Conservation (phyloP, 2,797 vertebrate genomes). For the Eulemur mongoz region DNA sequence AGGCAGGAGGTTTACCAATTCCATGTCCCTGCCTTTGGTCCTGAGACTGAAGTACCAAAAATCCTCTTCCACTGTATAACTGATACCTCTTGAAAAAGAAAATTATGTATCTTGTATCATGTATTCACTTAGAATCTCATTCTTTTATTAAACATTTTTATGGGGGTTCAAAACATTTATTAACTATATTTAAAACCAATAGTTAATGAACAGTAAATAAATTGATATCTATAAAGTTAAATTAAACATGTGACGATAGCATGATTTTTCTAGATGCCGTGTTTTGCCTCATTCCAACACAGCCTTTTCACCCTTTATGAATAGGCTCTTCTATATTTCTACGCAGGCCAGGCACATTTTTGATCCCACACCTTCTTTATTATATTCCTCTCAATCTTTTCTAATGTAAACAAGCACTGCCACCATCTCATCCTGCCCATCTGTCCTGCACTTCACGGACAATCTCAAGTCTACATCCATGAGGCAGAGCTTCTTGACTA, state of each 20-base stretch:
- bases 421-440: rapidly evolving
- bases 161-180: not conserved
- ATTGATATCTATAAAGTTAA: not conserved
- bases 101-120: not conserved
- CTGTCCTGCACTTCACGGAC: not conserved
- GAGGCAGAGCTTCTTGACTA: not conserved
- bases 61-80: not conserved
- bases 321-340: not conserved
- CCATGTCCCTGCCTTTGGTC: not conserved
- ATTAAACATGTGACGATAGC: not conserved
- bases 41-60: not conserved
- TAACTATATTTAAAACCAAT: not conserved
- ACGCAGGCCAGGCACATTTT: not conserved
- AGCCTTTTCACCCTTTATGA: not conserved
- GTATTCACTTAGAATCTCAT: not conserved
- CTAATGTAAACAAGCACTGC: not conserved
- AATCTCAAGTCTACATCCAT: not conserved
- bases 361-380: not conserved
- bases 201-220: not conserved
- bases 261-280: not conserved
- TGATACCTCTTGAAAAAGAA: not conserved
- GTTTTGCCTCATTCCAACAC: not conserved
- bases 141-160: not conserved
- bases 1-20: not conserved
- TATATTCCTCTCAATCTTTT: not conserved